These are phyloP conservation scores for Parotocinclus haroldoi DNA, from an alignment of 2,797 vertebrate genomes.

Conservation along the genomic window DNA sequence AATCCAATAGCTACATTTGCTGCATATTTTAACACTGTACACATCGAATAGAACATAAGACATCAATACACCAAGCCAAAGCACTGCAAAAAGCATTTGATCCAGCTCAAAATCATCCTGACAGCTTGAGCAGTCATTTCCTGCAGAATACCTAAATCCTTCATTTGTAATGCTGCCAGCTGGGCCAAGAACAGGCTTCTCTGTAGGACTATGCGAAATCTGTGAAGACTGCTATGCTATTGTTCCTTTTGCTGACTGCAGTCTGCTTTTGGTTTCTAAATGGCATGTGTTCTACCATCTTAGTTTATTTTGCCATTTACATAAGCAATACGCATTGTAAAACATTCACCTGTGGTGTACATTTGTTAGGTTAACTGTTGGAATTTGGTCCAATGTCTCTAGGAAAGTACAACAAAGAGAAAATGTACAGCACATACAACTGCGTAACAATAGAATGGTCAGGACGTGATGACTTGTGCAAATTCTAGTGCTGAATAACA, in stretches of 20 bases:
- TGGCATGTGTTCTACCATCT: neutral
- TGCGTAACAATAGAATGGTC: no score
- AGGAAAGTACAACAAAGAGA: no score
- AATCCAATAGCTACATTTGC: no score
- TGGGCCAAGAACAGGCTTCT: neutral
- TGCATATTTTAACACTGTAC: constrained; percentile 4
- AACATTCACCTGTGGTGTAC: no score
- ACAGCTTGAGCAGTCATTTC: constrained; percentile 22
- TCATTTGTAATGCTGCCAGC: constrained; percentile 12
- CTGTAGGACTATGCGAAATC: constrained; percentile 2
- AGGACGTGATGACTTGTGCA: no score
- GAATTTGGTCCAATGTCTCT: no score
- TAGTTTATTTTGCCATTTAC: no score
- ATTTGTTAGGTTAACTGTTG: no score
- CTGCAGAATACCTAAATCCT: constrained; percentile 17
- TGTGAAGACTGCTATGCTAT: neutral
- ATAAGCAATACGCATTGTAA: no score
- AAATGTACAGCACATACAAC: no score
- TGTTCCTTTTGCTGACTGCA: neutral
- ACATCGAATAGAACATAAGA: no score
- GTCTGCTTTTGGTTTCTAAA: constrained; percentile 1
- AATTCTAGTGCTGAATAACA: no score
- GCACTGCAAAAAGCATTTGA: constrained; percentile 13
- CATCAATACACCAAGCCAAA: constrained; percentile 5
- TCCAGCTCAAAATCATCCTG: constrained; percentile 5